These are phyloP conservation scores for Tympanoctomys barrerae DNA, from an alignment of 2,797 vertebrate genomes.

Conservation along the genomic window DNA sequence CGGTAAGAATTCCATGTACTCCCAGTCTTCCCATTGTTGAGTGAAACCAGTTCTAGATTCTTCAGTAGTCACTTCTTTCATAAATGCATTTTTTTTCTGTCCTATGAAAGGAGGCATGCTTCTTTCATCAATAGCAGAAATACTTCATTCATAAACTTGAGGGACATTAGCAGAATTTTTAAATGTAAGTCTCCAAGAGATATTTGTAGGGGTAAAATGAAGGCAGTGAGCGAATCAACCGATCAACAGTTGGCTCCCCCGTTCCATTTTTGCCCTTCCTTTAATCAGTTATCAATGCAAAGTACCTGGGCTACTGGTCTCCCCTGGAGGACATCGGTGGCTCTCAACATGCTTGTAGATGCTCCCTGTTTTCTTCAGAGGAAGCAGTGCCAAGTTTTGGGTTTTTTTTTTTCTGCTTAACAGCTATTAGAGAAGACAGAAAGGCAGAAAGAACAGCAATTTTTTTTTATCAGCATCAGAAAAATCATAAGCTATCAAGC, in stretches of 20 bases:
- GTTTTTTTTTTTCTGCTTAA: background rate
- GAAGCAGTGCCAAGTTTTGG: background rate
- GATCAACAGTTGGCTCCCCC: rapidly evolving
- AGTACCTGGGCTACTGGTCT: background rate
- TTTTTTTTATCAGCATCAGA: constrained; percentile 19
- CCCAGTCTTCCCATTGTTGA: background rate
- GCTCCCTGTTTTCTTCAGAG: background rate
- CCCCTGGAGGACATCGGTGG: background rate
- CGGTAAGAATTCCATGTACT: background rate
- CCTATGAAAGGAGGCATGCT: background rate
- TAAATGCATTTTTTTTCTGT: background rate
- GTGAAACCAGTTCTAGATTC: constrained; percentile 21
- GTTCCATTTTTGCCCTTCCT: background rate
- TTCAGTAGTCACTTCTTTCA: background rate
- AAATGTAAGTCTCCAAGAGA: background rate
- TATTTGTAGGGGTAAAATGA: constrained; percentile 38
- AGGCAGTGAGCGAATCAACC: background rate
- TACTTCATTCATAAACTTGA: background rate
- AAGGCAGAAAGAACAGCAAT: background rate
- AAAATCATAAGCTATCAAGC: background rate
- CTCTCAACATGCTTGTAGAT: background rate
- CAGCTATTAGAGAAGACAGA: background rate
- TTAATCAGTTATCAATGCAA: background rate
- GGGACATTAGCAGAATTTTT: background rate
- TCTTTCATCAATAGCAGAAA: background rate